Percentiles rank a stretch among this genome's conserved stretches.
phyloP scores from a whole-genome alignment of 2,888 invertebrate species.

The Lithosia quadra region DNA sequence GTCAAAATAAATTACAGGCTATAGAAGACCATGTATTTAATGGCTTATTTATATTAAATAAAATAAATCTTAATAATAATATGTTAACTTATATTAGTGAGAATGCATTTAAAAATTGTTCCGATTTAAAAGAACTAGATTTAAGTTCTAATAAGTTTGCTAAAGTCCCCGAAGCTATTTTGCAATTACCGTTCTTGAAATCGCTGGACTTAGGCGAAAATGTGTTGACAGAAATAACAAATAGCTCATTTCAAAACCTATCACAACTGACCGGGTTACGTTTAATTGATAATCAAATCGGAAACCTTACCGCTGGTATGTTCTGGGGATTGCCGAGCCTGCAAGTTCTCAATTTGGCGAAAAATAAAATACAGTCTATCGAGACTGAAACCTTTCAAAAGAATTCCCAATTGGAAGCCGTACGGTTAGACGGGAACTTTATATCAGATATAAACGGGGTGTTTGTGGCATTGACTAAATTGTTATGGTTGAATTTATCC shows the following conservation, averaged over 20 bases:
- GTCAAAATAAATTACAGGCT: slow-evolving; percentile 93
- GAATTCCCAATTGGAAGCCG: slow-evolving; percentile 94
- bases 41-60: slow-evolving; percentile 93
- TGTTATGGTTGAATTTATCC: slow-evolving; percentile 95
- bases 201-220: slow-evolving; percentile 97
- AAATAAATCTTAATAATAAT: slow-evolving; percentile 94
- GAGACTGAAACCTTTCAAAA: slow-evolving; percentile 95
- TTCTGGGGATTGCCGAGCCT: slow-evolving; percentile 93
- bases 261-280: slow-evolving; percentile 95
- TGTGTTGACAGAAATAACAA: slow-evolving; percentile 93
- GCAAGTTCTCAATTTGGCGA: slow-evolving; percentile 95
- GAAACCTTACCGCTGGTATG: slow-evolving; percentile 95
- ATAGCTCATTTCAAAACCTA: slow-evolving; percentile 94
- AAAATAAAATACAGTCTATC: slow-evolving; percentile 95
- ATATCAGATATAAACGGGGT: slow-evolving; percentile 96
- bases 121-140: slow-evolving; percentile 95
- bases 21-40: slow-evolving; percentile 94
- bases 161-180: slow-evolving; percentile 94
- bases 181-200: slow-evolving; percentile 93
- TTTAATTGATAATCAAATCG: slow-evolving; percentile 96
- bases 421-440: slow-evolving; percentile 95
- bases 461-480: slow-evolving; percentile 93
- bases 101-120: slow-evolving; percentile 95
- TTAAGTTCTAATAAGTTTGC: slow-evolving; percentile 94
- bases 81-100: slow-evolving; percentile 91